Conservation (phyloP, 2,113 vertebrate species). For the Suncus etruscus region DNA sequence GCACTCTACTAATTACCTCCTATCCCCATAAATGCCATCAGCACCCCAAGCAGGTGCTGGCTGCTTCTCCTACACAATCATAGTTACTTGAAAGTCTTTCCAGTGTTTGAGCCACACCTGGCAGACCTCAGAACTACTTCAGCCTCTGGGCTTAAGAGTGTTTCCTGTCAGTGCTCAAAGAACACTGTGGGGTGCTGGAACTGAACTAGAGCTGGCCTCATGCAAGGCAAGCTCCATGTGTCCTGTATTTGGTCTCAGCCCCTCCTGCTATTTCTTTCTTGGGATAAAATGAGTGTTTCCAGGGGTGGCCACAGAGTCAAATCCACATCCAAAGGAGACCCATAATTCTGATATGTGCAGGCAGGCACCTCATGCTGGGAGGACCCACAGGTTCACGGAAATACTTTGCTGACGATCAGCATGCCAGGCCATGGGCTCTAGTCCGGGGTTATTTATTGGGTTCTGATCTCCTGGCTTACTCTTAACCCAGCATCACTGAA, state of each 20-base stretch:
- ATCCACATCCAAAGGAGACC: no score
- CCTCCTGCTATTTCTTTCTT: background rate
- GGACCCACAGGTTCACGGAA: background rate
- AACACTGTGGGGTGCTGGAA: no score
- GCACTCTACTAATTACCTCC: background rate
- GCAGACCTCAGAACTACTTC: no score
- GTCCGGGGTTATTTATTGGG: background rate
- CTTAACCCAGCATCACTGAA: background rate
- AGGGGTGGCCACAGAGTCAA: background rate
- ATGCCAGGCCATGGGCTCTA: background rate
- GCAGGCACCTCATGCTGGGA: background rate
- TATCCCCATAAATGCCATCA: rapidly evolving
- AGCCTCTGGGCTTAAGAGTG: no score
- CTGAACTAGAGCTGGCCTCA: background rate
- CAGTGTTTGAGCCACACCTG: no score
- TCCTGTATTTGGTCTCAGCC: no score
- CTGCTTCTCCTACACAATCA: no score
- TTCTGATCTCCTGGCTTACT: background rate
- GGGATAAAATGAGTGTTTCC: background rate
- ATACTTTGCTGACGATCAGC: background rate
- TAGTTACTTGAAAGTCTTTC: no score
- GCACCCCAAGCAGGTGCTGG: background rate
- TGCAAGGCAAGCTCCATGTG: no score
- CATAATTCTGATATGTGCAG: background rate
- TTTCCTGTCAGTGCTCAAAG: no score